phyloP scores from a whole-genome alignment of 1,140 invertebrate genomes.

The Pseudachorutes palmiensis region DNA sequence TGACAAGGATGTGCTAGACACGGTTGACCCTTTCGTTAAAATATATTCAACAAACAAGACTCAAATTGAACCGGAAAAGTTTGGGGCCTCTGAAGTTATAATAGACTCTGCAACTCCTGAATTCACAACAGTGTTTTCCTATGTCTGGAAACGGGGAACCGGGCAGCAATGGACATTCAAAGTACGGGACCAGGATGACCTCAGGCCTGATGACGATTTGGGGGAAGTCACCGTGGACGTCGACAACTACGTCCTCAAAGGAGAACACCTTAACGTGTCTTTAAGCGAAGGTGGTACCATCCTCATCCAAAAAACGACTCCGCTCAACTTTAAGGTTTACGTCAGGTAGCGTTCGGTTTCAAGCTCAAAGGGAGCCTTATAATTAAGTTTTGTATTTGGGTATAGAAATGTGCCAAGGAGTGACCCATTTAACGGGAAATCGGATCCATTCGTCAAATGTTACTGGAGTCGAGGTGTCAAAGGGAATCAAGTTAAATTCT shows the following conservation, averaged over 20 bases:
- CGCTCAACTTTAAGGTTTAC: slow-evolving; percentile 23
- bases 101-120: slow-evolving; percentile 22
- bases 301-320: slow-evolving; percentile 20
- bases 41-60: slow-evolving; percentile 14
- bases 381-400: slow-evolving; percentile 1
- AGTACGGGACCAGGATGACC: slow-evolving; percentile 24
- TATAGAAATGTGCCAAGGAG: slow-evolving; percentile 27
- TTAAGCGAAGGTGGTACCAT: slow-evolving; percentile 18
- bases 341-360: slow-evolving; percentile 13
- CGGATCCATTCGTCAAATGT: slow-evolving; percentile 32
- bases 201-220: slow-evolving; percentile 23
- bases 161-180: slow-evolving; percentile 29
- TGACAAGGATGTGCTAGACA: slow-evolving; percentile 17
- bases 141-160: slow-evolving; percentile 23
- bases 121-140: slow-evolving; percentile 31
- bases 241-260: slow-evolving; percentile 24
- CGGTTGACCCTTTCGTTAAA: slow-evolving; percentile 24
- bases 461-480: slow-evolving; percentile 29
- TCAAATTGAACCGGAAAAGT: slow-evolving; percentile 20
- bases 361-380: background rate
- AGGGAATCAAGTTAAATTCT: slow-evolving; percentile 24
- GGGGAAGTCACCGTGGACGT: slow-evolving; percentile 26
- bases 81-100: slow-evolving; percentile 23
- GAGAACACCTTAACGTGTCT: slow-evolving; percentile 23
- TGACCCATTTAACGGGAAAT: slow-evolving; percentile 23